Conservation (phyloP, 2,888 invertebrate genomes). For the Drosophila emarginata region DNA sequence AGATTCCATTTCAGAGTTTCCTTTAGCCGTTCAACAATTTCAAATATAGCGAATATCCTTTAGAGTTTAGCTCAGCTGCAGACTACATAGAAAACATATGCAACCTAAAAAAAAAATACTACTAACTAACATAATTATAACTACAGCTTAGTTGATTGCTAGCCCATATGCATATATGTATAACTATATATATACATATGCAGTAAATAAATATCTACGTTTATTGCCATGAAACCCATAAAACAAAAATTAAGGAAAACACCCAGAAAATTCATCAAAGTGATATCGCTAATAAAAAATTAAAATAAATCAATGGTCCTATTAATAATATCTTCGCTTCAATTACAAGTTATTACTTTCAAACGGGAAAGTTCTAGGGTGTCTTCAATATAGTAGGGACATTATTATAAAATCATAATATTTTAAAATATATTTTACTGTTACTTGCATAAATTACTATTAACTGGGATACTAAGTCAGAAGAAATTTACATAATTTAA, state of each 20-base stretch:
- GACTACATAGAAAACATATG: conserved; percentile 24
- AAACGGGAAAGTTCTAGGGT: no score
- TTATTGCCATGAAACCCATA: conserved; percentile 44
- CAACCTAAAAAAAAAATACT: conserved; percentile 48
- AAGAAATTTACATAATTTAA: no score
- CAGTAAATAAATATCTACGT: conserved; percentile 31
- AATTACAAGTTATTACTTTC: neutral
- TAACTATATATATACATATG: conserved; percentile 33
- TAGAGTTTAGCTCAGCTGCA: conserved; percentile 31
- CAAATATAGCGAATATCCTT: conserved; percentile 16
- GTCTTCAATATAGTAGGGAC: no score
- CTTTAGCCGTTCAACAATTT: conserved; percentile 1
- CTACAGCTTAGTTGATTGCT: conserved; percentile 61
- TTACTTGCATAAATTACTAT: no score
- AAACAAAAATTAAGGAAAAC: conserved; percentile 19
- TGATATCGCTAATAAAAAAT: conserved; percentile 69
- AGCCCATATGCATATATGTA: conserved; percentile 54
- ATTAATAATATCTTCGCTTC: neutral
- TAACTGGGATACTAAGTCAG: no score
- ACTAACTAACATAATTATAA: conserved; percentile 39
- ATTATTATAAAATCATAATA: no score
- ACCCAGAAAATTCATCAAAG: conserved; percentile 61
- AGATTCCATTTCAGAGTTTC: conserved; percentile 9
- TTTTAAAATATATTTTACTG: no score
- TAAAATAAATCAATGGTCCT: conserved; percentile 33